phyloP scores from a whole-genome alignment of 1,140 invertebrate genomes.

The Pollicipes pollicipes region DNA sequence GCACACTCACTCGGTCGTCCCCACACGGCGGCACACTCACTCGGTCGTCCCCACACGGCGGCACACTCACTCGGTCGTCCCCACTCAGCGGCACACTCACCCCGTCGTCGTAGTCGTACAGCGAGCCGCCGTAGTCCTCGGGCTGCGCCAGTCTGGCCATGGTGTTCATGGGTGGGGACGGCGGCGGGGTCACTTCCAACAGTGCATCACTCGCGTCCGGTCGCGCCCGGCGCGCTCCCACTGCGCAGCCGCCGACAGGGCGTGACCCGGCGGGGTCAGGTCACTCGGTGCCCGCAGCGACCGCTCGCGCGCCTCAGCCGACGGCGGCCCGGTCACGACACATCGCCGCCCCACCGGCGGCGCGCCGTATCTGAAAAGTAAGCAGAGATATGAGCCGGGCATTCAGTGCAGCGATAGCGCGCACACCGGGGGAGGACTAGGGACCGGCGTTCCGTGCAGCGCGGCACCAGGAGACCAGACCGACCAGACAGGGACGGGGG shows the following conservation, averaged over 20 bases:
- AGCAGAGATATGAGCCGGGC: background rate
- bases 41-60: no score
- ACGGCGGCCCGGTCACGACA: background rate
- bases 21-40: no score
- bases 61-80: no score
- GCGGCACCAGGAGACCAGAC: no score
- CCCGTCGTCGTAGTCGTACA: background rate
- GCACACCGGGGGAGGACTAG: no score
- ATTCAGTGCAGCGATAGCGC: background rate
- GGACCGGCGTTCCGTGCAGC: background rate
- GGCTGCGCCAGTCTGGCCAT: background rate
- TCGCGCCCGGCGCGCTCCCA: background rate
- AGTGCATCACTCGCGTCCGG: no score
- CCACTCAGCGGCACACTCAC: no score
- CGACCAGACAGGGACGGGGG: no score
- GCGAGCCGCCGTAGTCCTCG: background rate
- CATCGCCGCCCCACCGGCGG: background rate
- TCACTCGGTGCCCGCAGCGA: background rate
- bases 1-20: no score
- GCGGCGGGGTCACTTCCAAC: background rate
- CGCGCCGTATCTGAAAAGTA: background rate
- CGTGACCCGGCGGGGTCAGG: background rate
- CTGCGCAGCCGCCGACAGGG: background rate
- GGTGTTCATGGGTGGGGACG: background rate
- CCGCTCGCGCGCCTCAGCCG: background rate